A percentile compares a stretch with the other conserved stretches of the same genome.
Conservation (phyloP, 2,113 vertebrate species). For the Cyprinodon variegatus region DNA sequence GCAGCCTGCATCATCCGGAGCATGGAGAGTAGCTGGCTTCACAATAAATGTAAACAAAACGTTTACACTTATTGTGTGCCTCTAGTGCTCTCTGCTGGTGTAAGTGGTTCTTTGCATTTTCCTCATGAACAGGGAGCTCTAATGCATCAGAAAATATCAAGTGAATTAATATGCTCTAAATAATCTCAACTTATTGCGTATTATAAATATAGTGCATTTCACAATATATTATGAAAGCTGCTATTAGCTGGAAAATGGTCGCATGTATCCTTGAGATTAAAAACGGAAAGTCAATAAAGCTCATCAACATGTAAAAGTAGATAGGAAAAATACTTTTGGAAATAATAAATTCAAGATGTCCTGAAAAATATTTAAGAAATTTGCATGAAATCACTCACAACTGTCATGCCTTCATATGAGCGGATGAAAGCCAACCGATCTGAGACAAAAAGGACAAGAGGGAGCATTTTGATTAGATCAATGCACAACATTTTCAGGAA, state of each 20-base stretch:
- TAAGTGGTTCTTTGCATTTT: not conserved
- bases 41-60: slow-evolving; percentile 18
- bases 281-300: too few species aligned
- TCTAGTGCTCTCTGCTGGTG: slow-evolving; percentile 64
- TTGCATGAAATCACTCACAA: slow-evolving; percentile 77
- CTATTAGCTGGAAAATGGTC: too few species aligned
- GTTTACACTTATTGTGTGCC: slow-evolving; percentile 7
- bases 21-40: slow-evolving; percentile 46
- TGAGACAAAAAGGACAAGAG: slow-evolving; percentile 50
- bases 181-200: too few species aligned
- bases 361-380: not conserved
- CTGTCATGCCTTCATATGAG: slow-evolving; percentile 86
- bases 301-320: too few species aligned
- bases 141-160: not conserved
- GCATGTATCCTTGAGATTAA: too few species aligned
- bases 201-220: too few species aligned
- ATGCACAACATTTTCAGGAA: not conserved
- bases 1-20: slow-evolving; percentile 36
- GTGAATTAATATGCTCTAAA: too few species aligned
- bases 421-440: slow-evolving; percentile 84
- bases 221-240: too few species aligned
- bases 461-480: not conserved
- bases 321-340: too few species aligned
- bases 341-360: too few species aligned
- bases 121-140: not conserved